Evolutionary conservation across 2,113 vertebrate genomes (phyloP).

Genomic region (Barbus barbus): DNA sequence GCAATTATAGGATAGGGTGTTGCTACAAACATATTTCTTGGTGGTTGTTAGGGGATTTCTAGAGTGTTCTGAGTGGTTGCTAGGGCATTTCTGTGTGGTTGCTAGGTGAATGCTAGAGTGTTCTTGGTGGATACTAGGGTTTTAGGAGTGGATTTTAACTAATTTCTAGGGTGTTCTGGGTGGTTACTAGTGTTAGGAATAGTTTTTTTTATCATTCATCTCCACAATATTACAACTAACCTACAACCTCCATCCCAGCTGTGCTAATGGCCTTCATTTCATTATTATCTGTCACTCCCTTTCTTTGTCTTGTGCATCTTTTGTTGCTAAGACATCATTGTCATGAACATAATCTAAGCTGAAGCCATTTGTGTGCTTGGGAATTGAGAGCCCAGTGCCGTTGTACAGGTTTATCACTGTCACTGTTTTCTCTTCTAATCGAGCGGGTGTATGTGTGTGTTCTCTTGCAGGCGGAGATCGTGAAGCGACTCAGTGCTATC

Average conservation of each 20-base stretch:
- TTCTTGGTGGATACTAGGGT: not conserved
- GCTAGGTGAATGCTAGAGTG: too few species aligned
- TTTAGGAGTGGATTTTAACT: too few species aligned
- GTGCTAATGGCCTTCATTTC: constrained; percentile 25
- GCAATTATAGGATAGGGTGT: too few species aligned
- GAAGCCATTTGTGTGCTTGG: constrained; percentile 20
- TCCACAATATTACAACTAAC: not conserved
- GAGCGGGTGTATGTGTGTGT: constrained; percentile 9
- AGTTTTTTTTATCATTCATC: not conserved
- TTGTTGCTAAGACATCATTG: constrained; percentile 35
- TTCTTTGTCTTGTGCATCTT: not conserved
- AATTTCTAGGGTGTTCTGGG: too few species aligned
- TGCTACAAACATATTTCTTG: too few species aligned
- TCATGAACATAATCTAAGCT: constrained; percentile 1
- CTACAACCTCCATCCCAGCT: constrained; percentile 15
- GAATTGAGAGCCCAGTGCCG: constrained; percentile 33
- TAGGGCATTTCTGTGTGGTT: too few species aligned
- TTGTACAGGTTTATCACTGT: constrained; percentile 44
- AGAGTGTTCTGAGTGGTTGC: not conserved
- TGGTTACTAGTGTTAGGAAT: not conserved
- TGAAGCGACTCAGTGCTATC: constrained; percentile 90
- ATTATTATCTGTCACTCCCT: constrained; percentile 6
- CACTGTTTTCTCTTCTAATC: constrained; percentile 16
- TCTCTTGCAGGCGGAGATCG: constrained; percentile 86
- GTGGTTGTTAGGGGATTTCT: not conserved